Evolutionary conservation across 2,888 invertebrate species (phyloP), one percentile per base, ranked within the genome.

Genomic region (Drosophila buzzatii): DNA sequence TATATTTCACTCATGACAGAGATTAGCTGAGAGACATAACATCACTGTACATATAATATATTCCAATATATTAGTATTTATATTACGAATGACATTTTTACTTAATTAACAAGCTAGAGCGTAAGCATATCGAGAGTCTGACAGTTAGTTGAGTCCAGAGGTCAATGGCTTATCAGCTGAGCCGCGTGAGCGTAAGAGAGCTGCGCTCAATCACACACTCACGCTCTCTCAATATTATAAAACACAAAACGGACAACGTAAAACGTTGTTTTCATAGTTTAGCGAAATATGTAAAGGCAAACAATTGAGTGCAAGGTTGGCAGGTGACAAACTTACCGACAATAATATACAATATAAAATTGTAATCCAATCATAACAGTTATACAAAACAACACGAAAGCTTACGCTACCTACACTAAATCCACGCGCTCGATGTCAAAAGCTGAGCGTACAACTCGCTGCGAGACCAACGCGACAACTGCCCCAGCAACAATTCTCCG

Each of bases 401-500:
- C 47, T 51, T 23, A 49, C 20, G 41, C 44, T 49, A 41, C 37
- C 31, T 31, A 55, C 27, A 63, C 31, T 51, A 58, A 76, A 72
- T 57, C 49, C 70, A 79, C 82, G 66, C 82, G 73, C 68, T 79
- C 64, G 31, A 70, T 67, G 72, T 60, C 65, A 58, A 82, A 85
- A 73, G 27, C 66, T 76, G 70, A 82, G 75, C 67, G 85, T 79
- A 71, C 85, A 81, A 85, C 85, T 77, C 88, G 56, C 73, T 53
- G 79, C 76, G 85, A 85, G 85, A 82, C 70, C 88, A 85, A 59
- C 68, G 76, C 85, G 81, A 81, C 85, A 85, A 85, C 85, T 85
- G 83, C 70, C 81, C 74, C 59, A 73, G 70, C 82, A 63, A 71
- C 73, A 69, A 65, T 51, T 74, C 72, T 72, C 70, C 37, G 74